Percentiles rank a stretch among this genome's conserved stretches.
phyloP scores from a whole-genome alignment of 2,797 vertebrate genomes.

The Arnoldichthys spilopterus region DNA sequence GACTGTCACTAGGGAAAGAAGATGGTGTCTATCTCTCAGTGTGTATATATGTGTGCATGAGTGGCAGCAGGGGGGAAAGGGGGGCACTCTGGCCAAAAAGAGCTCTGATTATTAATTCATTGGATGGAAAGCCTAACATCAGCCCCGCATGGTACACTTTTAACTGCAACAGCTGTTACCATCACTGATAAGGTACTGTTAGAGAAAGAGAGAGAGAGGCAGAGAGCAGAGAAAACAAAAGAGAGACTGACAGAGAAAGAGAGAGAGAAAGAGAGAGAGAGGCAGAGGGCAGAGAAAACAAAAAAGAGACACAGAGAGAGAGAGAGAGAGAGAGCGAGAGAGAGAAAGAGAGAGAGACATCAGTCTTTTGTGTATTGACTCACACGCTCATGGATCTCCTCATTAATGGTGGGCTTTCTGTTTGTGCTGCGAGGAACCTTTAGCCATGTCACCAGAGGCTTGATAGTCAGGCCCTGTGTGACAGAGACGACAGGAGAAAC shows the following conservation, averaged over 20 bases:
- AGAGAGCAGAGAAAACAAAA: background rate
- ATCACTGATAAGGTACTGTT: slow-evolving; percentile 23
- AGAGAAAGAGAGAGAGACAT: background rate
- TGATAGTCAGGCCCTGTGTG: slow-evolving; percentile 92
- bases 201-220: slow-evolving; percentile 3
- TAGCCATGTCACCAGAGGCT: slow-evolving; percentile 93
- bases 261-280: slow-evolving; percentile 3
- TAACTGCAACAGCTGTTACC: slow-evolving; percentile 25
- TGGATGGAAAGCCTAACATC: slow-evolving; percentile 33
- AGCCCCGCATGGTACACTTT: background rate
- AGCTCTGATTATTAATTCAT: slow-evolving; percentile 62
- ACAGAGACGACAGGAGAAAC: slow-evolving; percentile 10
- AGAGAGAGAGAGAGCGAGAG: background rate
- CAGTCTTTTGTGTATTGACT: slow-evolving; percentile 52
- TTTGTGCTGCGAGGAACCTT: slow-evolving; percentile 93
- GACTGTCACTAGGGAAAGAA: background rate
- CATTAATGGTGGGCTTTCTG: slow-evolving; percentile 93
- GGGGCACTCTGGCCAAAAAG: slow-evolving; percentile 18
- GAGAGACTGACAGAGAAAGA: background rate
- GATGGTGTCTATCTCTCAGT: background rate
- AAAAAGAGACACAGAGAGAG: slow-evolving; percentile 19
- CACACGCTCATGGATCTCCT: slow-evolving; percentile 95
- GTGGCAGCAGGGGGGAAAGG: background rate
- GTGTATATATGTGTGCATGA: background rate
- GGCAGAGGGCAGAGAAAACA: slow-evolving; percentile 7